These are phyloP conservation scores for Caenorhabditis sp. DNA, from an alignment of 2,888 invertebrate genomes.

Conservation along the genomic window DNA sequence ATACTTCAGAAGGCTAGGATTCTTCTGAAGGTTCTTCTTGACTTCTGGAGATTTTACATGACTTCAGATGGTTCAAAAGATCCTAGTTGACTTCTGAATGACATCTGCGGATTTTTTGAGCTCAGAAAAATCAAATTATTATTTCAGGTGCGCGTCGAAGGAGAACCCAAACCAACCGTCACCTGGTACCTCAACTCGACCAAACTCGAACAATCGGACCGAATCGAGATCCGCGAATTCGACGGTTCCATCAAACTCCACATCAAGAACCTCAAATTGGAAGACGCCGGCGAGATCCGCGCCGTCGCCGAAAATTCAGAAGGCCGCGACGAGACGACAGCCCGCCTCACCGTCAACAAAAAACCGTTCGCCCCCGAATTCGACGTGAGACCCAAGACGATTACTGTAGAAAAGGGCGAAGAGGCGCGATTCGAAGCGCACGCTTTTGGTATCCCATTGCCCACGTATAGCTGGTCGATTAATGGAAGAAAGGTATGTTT, in stretches of 20 bases:
- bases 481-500: slow-evolving; percentile 55
- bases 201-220: slow-evolving; percentile 53
- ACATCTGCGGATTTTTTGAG: no score
- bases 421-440: slow-evolving; percentile 64
- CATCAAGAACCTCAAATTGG: slow-evolving; percentile 53
- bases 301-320: slow-evolving; percentile 71
- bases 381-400: slow-evolving; percentile 43
- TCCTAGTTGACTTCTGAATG: no score
- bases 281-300: slow-evolving; percentile 68
- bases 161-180: slow-evolving; percentile 67
- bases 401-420: slow-evolving; percentile 59
- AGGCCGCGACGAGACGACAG: slow-evolving; percentile 54
- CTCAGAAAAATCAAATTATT: background rate
- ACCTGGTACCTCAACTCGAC: slow-evolving; percentile 66
- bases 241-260: slow-evolving; percentile 66
- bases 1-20: no score
- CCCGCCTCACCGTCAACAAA: slow-evolving; percentile 36
- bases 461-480: slow-evolving; percentile 63
- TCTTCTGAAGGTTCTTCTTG: no score
- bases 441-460: slow-evolving; percentile 61
- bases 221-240: slow-evolving; percentile 66
- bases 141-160: slow-evolving; percentile 57
- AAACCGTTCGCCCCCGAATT: slow-evolving; percentile 52
- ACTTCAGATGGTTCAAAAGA: no score
- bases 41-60: no score